Evolutionary conservation across 2,113 vertebrate genomes (phyloP), one percentile per base, ranked within the genome.

Genomic region (Leptobrachium leishanense): DNA sequence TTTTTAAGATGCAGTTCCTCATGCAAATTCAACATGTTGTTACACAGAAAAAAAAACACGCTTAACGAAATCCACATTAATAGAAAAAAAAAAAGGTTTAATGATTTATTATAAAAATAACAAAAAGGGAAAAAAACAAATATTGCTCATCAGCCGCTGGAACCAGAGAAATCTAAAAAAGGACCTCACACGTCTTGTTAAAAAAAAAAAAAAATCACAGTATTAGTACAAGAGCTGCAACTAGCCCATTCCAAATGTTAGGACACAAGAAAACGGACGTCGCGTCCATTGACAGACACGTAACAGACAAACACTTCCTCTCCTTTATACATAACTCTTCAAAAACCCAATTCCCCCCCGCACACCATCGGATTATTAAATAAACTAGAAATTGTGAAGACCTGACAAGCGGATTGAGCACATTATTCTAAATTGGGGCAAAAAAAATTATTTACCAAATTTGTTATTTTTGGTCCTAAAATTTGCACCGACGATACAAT

Each of bases 61-160:
- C 20, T 31, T 31, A 31, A 31, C 1, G n/a, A n/a, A 63, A 6
- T 2, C 15, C 54, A 70, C 54, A 55, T 39, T 13, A 65, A 53
- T 79, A 79, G 65, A 65, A 72, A 79, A 68, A 79, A 68, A 44
- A 68, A 41, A 78, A 55, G 9, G 54, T 55, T 72, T 79, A 65
- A 43, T 72, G 68, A 79, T 72, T 79, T 79, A 72, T 79, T 63
- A 79, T 72, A 31, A 31, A 79, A 79, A 79, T 79, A 79, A 31
- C 20, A 31, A 31, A 31, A 31, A 31, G 20, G 20, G 20, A 1
- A 31, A 31, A 31, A 31, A 31, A 31, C 20, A 31, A 31, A 31
- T 31, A 31, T 31, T 31, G 20, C 20, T 31, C 20, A 31, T 31
- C 67, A 44, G 67, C 67, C 55, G 3, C 11, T 68, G 6, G 39